Conservation (phyloP, 2,888 invertebrate species). For the Dolichomitus sp. region DNA sequence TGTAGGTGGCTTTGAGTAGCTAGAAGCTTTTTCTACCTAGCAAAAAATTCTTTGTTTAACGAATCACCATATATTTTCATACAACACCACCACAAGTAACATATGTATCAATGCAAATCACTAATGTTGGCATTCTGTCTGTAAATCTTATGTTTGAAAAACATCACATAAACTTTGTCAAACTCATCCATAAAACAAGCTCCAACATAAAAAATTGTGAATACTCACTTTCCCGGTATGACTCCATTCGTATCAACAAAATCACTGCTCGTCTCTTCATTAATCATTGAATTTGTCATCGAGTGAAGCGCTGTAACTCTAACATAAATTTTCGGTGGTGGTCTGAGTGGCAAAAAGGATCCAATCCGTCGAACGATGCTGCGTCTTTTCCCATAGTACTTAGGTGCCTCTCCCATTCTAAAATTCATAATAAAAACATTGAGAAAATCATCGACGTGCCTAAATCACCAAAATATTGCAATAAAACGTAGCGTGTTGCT, state of each 20-base stretch:
- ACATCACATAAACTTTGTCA: background rate
- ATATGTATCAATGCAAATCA: no score
- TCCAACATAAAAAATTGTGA: background rate
- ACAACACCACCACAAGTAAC: no score
- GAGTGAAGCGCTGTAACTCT: constrained; percentile 85
- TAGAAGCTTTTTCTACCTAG: no score
- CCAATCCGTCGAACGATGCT: constrained; percentile 84
- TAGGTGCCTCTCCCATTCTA: constrained; percentile 80
- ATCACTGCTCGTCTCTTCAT: constrained; percentile 79
- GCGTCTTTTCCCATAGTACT: constrained; percentile 83
- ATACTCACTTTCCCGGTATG: constrained; percentile 74
- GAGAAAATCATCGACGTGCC: background rate
- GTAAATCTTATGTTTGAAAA: background rate
- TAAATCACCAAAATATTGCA: background rate
- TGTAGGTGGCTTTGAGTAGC: no score
- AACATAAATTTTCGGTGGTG: constrained; percentile 84
- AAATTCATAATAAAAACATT: constrained; percentile 21
- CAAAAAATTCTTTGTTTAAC: background rate
- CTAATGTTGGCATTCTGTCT: no score
- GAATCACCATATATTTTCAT: constrained; percentile 6
- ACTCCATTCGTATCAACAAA: constrained; percentile 75
- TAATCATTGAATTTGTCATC: constrained; percentile 85
- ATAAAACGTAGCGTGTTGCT: constrained; percentile 18
- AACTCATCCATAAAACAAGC: background rate
- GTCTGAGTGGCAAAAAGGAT: constrained; percentile 83